These are phyloP conservation scores for Speoplatyrhinus poulsoni DNA, from an alignment of 2,113 vertebrate genomes.

Conservation along the genomic window DNA sequence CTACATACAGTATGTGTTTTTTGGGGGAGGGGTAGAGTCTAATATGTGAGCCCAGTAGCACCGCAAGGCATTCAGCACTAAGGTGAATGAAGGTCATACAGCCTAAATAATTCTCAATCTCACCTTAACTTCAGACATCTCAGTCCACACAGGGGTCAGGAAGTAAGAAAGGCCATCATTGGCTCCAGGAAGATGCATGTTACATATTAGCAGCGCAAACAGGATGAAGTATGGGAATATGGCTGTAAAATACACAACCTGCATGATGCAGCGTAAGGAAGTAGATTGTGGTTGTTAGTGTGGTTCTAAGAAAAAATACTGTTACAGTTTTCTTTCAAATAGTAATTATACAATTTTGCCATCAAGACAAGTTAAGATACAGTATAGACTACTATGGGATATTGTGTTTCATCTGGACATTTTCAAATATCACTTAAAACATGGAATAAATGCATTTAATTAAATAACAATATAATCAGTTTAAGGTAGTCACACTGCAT, in stretches of 20 bases:
- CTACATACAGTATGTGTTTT: too few relatives aligned
- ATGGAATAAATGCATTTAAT: too few relatives aligned
- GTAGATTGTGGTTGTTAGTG: not conserved
- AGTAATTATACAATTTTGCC: too few relatives aligned
- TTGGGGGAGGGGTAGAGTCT: too few relatives aligned
- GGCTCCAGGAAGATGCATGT: conserved; percentile 77
- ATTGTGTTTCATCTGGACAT: too few relatives aligned
- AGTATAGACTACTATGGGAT: too few relatives aligned
- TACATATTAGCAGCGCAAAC: conserved; percentile 76
- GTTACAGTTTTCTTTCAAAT: not conserved
- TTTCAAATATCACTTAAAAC: too few relatives aligned
- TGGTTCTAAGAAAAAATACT: not conserved
- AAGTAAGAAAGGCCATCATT: conserved; percentile 73
- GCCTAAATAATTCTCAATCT: conserved; percentile 10
- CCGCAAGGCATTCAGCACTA: too few relatives aligned
- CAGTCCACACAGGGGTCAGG: conserved; percentile 72
- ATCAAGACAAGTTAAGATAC: too few relatives aligned
- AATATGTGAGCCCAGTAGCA: too few relatives aligned
- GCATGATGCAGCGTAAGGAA: conserved; percentile 11
- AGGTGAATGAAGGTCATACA: not conserved
- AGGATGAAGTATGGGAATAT: conserved; percentile 76
- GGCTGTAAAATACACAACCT: conserved; percentile 80
- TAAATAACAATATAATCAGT: too few relatives aligned
- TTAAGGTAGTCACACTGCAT: too few relatives aligned
- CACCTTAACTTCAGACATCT: conserved; percentile 76